These are phyloP conservation scores for Trachythela sp. DNA, from an alignment of 64 coral and sea anemone species.

Conservation along the genomic window DNA sequence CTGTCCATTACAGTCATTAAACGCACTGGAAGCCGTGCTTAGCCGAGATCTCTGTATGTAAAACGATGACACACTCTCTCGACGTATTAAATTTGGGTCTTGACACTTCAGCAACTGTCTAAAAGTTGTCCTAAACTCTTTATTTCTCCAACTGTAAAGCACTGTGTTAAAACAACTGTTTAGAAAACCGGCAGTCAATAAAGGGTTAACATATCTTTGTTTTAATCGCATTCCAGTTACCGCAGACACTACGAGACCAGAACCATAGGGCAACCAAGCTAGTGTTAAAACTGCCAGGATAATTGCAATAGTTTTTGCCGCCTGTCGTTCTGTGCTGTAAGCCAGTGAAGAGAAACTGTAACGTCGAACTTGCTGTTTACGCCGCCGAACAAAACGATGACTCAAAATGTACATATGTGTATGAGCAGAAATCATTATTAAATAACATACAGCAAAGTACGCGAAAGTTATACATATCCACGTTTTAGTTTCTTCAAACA, in stretches of 20 bases:
- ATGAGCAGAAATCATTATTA: neutral
- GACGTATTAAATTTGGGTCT: neutral
- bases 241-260: neutral
- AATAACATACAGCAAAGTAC: neutral
- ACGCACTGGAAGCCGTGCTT: neutral
- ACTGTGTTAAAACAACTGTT: neutral
- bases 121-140: neutral
- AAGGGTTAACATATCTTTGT: neutral
- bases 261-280: neutral
- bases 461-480: neutral
- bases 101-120: neutral
- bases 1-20: neutral
- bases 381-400: neutral
- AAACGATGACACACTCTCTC: neutral
- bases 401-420: neutral
- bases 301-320: neutral
- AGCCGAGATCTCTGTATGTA: neutral
- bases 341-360: neutral
- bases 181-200: neutral
- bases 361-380: neutral
- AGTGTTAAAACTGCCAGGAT: neutral
- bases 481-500: neutral
- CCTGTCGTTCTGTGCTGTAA: neutral
- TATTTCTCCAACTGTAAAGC: slow-evolving; percentile 12
- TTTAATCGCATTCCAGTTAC: neutral